A percentile compares a stretch with the other conserved stretches of the same genome.
These are phyloP conservation scores for Ailuropoda melanoleuca DNA, from an alignment of 2,113 vertebrate genomes.

Conservation along the genomic window DNA sequence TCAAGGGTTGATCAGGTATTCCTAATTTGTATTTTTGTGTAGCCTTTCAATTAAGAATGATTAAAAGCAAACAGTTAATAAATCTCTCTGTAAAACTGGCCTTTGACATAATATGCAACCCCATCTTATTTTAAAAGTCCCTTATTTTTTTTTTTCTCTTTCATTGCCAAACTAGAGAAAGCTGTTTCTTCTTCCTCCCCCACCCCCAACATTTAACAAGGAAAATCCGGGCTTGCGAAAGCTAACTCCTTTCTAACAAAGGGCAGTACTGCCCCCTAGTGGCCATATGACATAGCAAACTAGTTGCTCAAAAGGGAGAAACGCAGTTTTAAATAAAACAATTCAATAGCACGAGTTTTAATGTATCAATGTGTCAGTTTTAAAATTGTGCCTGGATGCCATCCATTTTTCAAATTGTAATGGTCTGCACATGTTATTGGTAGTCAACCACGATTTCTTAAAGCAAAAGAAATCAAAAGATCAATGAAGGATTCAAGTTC, in stretches of 20 bases:
- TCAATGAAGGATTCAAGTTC: not conserved
- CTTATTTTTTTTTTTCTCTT: not conserved
- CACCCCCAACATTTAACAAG: not conserved
- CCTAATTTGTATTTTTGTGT: constrained; percentile 12
- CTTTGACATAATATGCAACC: constrained; percentile 44
- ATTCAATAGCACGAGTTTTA: not conserved
- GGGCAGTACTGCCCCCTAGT: constrained; percentile 82
- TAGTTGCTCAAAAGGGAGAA: not conserved
- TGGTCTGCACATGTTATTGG: not conserved
- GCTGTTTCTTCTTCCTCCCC: not conserved
- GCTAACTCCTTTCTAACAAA: constrained; percentile 18
- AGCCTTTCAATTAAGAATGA: not conserved
- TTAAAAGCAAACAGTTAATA: not conserved
- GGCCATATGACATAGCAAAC: constrained; percentile 23
- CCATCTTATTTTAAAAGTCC: constrained; percentile 46
- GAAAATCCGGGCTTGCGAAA: not conserved
- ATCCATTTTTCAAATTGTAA: not conserved
- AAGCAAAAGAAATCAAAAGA: not conserved
- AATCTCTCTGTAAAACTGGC: not conserved
- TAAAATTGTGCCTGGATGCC: not conserved
- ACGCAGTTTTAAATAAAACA: not conserved
- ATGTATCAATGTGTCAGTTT: not conserved
- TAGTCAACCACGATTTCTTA: not conserved
- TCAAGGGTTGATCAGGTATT: not conserved
- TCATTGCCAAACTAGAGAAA: constrained; percentile 37